Conservation (phyloP, 1,140 invertebrate species). For the Penaeus indicus region DNA sequence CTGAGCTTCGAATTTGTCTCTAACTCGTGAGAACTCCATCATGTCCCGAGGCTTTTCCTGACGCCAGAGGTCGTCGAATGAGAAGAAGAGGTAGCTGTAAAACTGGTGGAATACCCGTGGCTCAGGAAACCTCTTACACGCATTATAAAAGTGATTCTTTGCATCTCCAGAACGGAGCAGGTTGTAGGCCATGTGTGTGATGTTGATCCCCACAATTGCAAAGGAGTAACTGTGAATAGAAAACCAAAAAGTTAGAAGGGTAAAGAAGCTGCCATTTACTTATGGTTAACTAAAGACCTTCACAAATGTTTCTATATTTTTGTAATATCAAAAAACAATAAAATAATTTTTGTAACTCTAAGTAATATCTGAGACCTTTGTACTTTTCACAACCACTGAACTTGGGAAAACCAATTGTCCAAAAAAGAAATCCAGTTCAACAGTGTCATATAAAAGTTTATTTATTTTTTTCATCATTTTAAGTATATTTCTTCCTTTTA, state of each 20-base stretch:
- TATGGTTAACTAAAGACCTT: too few relatives aligned
- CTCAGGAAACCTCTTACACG: conserved; percentile 71
- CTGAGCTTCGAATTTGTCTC: conserved; percentile 85
- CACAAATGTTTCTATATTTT: too few relatives aligned
- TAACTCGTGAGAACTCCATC: conserved; percentile 93
- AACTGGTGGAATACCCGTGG: conserved; percentile 91
- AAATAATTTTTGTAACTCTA: too few relatives aligned
- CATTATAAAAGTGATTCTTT: conserved; percentile 95
- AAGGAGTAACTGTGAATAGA: conserved; percentile 74
- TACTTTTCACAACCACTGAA: too few relatives aligned
- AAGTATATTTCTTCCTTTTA: too few relatives aligned
- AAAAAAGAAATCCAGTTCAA: too few relatives aligned
- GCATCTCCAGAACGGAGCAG: conserved; percentile 85
- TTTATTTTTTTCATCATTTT: too few relatives aligned
- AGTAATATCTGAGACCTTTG: too few relatives aligned
- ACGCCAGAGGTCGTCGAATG: conserved; percentile 95
- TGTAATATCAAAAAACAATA: too few relatives aligned
- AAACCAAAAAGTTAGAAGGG: conserved; percentile 10
- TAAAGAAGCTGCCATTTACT: neutral
- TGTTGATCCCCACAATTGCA: conserved; percentile 90
- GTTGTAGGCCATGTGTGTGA: conserved; percentile 90
- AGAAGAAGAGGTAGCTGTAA: conserved; percentile 93
- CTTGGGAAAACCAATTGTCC: too few relatives aligned
- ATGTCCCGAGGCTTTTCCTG: conserved; percentile 90
- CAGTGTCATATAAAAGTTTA: too few relatives aligned